These are phyloP conservation scores for Myathropa florea DNA, from an alignment of 2,888 invertebrate genomes.

Conservation along the genomic window DNA sequence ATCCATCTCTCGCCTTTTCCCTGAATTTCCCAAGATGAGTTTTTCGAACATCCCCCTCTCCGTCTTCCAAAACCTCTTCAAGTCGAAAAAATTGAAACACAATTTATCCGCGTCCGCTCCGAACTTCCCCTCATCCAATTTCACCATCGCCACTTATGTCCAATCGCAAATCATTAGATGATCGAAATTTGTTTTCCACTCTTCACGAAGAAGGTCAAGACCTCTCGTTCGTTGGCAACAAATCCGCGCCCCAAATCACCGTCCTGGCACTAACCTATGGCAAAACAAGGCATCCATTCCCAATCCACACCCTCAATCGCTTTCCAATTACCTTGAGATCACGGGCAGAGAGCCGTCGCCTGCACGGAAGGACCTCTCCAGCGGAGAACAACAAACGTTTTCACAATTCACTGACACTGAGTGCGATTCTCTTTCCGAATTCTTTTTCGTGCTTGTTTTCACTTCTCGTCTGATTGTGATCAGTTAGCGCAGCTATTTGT, in stretches of 20 bases:
- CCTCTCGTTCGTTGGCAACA: background rate
- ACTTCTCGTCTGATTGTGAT: slow-evolving; percentile 21
- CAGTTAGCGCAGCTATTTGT: slow-evolving; percentile 32
- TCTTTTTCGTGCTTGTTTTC: slow-evolving; percentile 5
- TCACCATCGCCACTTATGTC: no score
- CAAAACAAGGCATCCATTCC: background rate
- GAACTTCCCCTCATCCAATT: no score
- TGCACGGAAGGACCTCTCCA: background rate
- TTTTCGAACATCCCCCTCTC: no score
- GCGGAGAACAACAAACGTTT: background rate
- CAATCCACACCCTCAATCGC: background rate
- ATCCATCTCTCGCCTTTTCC: no score
- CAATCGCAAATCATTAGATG: background rate
- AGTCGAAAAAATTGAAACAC: no score
- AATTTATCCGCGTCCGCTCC: no score
- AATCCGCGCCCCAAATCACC: background rate
- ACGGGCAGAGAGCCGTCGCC: background rate
- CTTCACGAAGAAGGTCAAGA: background rate
- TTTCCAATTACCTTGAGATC: slow-evolving; percentile 24
- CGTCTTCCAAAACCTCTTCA: no score
- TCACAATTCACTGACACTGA: background rate
- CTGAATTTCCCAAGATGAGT: no score
- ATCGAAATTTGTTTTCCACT: background rate
- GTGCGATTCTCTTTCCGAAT: background rate
- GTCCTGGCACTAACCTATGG: background rate